A percentile compares a stretch with the other conserved stretches of the same genome.
Evolutionary conservation across 2,888 invertebrate species (phyloP).

Genomic region (Pimpla rufipes): DNA sequence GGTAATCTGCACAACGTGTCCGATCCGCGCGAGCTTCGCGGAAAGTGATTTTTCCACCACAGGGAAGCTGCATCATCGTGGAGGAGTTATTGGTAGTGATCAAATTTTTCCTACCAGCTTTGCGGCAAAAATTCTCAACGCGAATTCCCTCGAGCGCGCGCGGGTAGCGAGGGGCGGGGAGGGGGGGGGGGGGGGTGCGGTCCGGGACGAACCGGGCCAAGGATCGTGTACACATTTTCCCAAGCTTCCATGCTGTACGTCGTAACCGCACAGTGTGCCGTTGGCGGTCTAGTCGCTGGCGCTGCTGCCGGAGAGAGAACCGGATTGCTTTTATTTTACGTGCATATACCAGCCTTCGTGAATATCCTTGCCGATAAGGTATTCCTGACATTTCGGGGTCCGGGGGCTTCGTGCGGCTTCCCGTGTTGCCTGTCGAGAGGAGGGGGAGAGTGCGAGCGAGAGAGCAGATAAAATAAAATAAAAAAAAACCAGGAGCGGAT

Average conservation of each 20-base stretch:
- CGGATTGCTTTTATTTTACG: conserved; percentile 56
- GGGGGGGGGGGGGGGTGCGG: no score
- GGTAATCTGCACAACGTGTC: not conserved
- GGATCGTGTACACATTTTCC: conserved; percentile 25
- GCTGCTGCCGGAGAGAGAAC: conserved; percentile 18
- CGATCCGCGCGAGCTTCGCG: not conserved
- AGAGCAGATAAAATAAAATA: conserved; percentile 4
- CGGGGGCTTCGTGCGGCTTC: conserved; percentile 37
- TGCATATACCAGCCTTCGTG: conserved; percentile 23
- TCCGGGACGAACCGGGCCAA: conserved; percentile 18
- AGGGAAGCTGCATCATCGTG: not conserved
- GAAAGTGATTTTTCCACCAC: not conserved
- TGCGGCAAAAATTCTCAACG: conserved; percentile 21
- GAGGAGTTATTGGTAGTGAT: conserved; percentile 1
- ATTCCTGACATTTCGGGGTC: conserved; percentile 63
- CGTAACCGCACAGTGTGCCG: conserved; percentile 37
- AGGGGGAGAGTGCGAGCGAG: not conserved
- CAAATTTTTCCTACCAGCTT: conserved; percentile 1
- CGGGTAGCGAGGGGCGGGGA: not conserved
- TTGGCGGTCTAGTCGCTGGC: conserved; percentile 11
- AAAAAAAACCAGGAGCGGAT: conserved; percentile 7
- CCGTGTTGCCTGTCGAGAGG: not conserved
- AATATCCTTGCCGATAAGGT: conserved; percentile 63
- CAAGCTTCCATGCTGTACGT: conserved; percentile 2
- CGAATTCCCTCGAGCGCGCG: conserved; percentile 3